These are phyloP conservation scores for Nothoprocta pentlandii DNA, from an alignment of 2,113 vertebrate species.

Conservation along the genomic window DNA sequence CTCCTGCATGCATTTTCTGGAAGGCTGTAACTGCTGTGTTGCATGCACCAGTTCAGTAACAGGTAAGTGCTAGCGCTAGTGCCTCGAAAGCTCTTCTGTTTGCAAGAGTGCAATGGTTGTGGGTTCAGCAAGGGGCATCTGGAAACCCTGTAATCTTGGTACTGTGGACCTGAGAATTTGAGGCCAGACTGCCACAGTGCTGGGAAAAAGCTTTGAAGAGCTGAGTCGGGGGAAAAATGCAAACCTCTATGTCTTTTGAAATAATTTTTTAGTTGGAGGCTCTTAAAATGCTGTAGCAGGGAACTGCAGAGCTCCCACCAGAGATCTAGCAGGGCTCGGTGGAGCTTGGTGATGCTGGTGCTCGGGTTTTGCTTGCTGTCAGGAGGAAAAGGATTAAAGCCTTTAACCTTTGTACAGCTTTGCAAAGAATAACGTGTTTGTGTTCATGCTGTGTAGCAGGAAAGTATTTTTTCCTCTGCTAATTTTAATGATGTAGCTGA, in stretches of 20 bases:
- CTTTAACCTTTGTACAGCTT: constrained; percentile 67
- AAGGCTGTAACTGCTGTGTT: neutral
- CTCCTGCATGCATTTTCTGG: neutral
- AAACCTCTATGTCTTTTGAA: neutral
- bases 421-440: constrained; percentile 51
- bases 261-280: constrained; percentile 6
- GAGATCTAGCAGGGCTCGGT: neutral
- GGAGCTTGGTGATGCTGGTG: neutral
- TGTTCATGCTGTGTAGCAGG: neutral
- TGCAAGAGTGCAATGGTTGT: accelerated
- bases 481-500: neutral
- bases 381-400: constrained; percentile 69
- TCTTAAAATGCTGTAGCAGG: neutral
- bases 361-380: constrained; percentile 52
- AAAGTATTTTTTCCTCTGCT: neutral
- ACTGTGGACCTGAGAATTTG: neutral
- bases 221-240: neutral
- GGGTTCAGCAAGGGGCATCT: neutral
- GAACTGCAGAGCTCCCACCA: neutral
- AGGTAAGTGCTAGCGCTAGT: neutral
- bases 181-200: neutral
- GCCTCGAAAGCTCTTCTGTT: accelerated
- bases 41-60: neutral
- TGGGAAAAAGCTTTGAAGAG: neutral
- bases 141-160: neutral